phyloP scores from a whole-genome alignment of 2,797 vertebrate species.

The Chelon auratus region DNA sequence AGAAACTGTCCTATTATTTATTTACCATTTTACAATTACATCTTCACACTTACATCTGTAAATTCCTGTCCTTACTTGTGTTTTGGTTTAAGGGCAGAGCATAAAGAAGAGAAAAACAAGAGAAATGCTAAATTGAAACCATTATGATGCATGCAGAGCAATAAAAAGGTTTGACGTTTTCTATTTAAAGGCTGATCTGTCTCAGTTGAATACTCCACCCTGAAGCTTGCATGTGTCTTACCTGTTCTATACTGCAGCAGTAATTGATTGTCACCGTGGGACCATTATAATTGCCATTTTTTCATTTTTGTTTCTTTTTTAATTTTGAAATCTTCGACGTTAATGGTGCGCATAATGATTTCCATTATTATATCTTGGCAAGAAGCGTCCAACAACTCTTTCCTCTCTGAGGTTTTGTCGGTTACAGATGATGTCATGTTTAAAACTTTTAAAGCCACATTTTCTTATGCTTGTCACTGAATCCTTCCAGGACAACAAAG shows the following conservation, averaged over 20 bases:
- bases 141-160: neutral
- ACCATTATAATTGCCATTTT: too few relatives aligned
- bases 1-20: constrained; percentile 12
- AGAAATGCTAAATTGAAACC: constrained; percentile 22
- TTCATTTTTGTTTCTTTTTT: too few relatives aligned
- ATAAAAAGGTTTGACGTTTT: neutral
- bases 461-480: constrained; percentile 24
- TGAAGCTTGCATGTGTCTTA: neutral
- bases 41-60: neutral
- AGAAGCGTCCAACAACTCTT: neutral
- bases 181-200: neutral
- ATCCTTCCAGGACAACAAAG: constrained; percentile 1
- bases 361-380: neutral
- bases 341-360: constrained; percentile 20
- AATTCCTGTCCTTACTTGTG: neutral
- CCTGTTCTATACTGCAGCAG: too few relatives aligned
- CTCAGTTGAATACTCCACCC: neutral
- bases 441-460: constrained; percentile 22
- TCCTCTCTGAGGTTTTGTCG: constrained; percentile 4
- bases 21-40: constrained; percentile 19
- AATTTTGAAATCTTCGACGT: neutral
- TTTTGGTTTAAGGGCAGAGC: neutral
- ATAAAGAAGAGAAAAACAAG: constrained; percentile 1
- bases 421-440: constrained; percentile 25
- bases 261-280: too few relatives aligned